A percentile compares a stretch with the other conserved stretches of the same genome.
Evolutionary conservation across 2,888 invertebrate genomes (phyloP).

Genomic region (Drosophila eohydei): DNA sequence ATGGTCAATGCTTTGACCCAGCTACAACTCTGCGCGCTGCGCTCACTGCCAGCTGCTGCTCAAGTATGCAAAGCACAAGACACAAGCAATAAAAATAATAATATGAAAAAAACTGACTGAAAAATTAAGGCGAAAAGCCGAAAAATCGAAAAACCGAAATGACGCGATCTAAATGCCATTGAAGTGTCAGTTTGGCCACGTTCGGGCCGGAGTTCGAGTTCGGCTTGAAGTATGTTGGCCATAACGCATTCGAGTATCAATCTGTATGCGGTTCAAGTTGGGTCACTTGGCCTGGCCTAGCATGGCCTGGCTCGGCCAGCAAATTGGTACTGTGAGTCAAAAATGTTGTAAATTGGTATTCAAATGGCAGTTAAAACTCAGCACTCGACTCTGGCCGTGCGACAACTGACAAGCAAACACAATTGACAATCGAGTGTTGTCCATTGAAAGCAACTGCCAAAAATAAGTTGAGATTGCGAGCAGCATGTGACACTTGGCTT

Average conservation of each 20-base stretch:
- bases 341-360: conserved; percentile 17
- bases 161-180: conserved; percentile 63
- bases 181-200: conserved; percentile 49
- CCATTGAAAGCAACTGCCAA: conserved; percentile 38
- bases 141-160: conserved; percentile 41
- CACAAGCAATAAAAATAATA: conserved; percentile 18
- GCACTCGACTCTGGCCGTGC: conserved; percentile 34
- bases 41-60: conserved; percentile 21
- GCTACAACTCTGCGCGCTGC: too few species aligned
- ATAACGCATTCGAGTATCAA: conserved; percentile 27
- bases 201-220: conserved; percentile 1
- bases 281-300: conserved; percentile 32
- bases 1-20: conserved; percentile 40
- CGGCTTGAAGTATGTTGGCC: conserved; percentile 11
- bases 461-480: conserved; percentile 36
- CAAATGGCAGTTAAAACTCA: conserved; percentile 20
- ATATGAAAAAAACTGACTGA: conserved; percentile 8
- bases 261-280: conserved; percentile 30
- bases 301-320: conserved; percentile 8
- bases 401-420: conserved; percentile 35
- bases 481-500: conserved; percentile 20
- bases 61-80: conserved; percentile 60
- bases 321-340: conserved; percentile 19
- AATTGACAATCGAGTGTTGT: conserved; percentile 33
- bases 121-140: conserved; percentile 31